Percentiles rank a stretch among this genome's conserved stretches.
These are phyloP conservation scores for Stegodyphus mimosarum DNA, from an alignment of 1,140 invertebrate genomes.

Conservation along the genomic window DNA sequence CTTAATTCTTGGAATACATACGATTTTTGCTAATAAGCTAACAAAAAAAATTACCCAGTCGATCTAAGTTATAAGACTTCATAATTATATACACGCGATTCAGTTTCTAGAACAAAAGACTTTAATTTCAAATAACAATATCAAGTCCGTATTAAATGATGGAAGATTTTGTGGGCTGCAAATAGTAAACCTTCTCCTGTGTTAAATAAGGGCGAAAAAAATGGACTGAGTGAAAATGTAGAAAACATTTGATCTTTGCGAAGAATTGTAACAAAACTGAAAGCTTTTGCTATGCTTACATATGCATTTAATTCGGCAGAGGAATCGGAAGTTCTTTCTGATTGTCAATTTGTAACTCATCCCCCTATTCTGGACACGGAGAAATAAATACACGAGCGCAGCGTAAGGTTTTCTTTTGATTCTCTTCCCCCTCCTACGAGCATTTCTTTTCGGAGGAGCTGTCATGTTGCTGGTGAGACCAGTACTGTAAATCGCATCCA, in stretches of 20 bases:
- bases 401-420: background rate
- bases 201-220: background rate
- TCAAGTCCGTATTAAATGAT: too few species aligned
- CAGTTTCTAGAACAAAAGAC: too few species aligned
- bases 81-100: too few species aligned
- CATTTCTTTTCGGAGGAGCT: constrained; percentile 3
- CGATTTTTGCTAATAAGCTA: too few species aligned
- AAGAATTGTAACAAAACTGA: background rate
- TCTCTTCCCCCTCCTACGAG: background rate
- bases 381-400: background rate
- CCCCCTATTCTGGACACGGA: background rate
- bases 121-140: too few species aligned
- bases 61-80: too few species aligned
- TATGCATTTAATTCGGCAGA: too few species aligned
- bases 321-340: background rate
- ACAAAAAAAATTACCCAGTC: too few species aligned
- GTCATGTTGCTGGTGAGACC: constrained; percentile 27
- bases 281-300: too few species aligned
- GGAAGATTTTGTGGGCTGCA: background rate
- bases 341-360: background rate
- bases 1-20: too few species aligned
- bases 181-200: background rate
- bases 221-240: background rate
- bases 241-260: background rate
- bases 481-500: constrained; percentile 15